Base-by-base conservation (phyloP, 2,797 vertebrate genomes). In the Falco biarmicus region DNA sequence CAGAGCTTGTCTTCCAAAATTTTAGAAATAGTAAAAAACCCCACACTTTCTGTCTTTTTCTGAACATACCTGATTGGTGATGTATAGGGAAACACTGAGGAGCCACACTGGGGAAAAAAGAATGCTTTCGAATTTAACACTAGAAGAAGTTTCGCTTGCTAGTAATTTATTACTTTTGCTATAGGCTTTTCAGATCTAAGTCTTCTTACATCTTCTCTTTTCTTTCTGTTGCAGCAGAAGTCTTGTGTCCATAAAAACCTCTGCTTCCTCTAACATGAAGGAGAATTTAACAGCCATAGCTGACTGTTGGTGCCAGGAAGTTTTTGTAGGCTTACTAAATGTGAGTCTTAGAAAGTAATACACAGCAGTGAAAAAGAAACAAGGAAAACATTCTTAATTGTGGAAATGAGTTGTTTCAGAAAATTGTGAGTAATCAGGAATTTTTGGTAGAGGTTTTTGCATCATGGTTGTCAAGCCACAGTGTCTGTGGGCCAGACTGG, bases 391-490 rank as follows among this genome's bases (percentile, higher is more conserved):
- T 53, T 61, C n/a, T 63, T 63, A 39, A 45, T 57, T 39, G 54
- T 87, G 54, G n/a, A 77, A 83, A 43, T 20, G 47, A 57, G 25
- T 57, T 45, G 50, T 45, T 89, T 43, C 50, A 66, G 79, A 78
- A 71, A 66, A 83, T 54, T 73, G 21, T 37, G 32, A 57, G n/a
- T 68, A 74, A 74, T 64, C 43, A 76, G n/a, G 10, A 53, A 51
- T 61, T 69, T 6, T 63, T 56, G 10, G 66, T 59, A 47, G 26
- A 21, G 37, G 26, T 77, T 71, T 41, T 63, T 75, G 43, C 2
- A 1, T 74, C 12, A n/a, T 25, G 24, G 37, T 25, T n/a, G 16
- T 78, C 0, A 3, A 51, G 73, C 37, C 3, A 0, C 48, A 45
- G 50, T 51, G 31, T 63, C 26, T 34, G 34, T 28, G 37, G 25